Base-by-base conservation (phyloP, 2,888 invertebrate species). In the Rosalia funebris region DNA sequence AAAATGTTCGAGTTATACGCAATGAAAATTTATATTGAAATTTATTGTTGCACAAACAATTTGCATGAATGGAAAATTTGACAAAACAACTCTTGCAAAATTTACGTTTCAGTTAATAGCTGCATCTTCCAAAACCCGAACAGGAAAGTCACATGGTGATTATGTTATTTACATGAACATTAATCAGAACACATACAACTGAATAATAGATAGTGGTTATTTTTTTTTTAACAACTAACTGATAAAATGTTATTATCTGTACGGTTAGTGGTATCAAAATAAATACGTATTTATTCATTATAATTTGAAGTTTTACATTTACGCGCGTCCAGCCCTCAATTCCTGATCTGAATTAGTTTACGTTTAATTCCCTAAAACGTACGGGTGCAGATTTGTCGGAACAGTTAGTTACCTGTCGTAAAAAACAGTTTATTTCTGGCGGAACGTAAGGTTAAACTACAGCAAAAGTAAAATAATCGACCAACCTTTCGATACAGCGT, bases 401-500 rank as follows among this genome's bases (percentile, higher is more conserved):
- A n/a, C n/a, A 25, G 7, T 25, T 7, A 3, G 25, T 25, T 25
- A 25, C 4, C 25, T 7, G 25, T 25, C 25, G 25, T n/a, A n/a
- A n/a, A n/a, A n/a, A n/a, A n/a, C n/a, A n/a, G n/a, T n/a, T n/a
- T n/a, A n/a, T n/a, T n/a, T n/a, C n/a, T n/a, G n/a, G n/a, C n/a
- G n/a, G n/a, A n/a, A n/a, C n/a, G n/a, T n/a, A n/a, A n/a, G n/a
- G n/a, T 16, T 37, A 10, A 2, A 11, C 2, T 34, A n/a, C 10
- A 12, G 9, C 11, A 34, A 41, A 36, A 36, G 32, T 15, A 39
- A 25, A 20, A 7, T 32, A n/a, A 7, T 14, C 42, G 11, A 60
- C 63, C 45, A 63, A 72, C 71, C 70, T 72, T 69, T 71, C 42
- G 71, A 68, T 16, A 66, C 58, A 16, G 69, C 42, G 62, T 69